Percentiles rank a stretch among this genome's conserved stretches.
Conservation (phyloP, 2,888 invertebrate species). For the Ypsolopha sequella region DNA sequence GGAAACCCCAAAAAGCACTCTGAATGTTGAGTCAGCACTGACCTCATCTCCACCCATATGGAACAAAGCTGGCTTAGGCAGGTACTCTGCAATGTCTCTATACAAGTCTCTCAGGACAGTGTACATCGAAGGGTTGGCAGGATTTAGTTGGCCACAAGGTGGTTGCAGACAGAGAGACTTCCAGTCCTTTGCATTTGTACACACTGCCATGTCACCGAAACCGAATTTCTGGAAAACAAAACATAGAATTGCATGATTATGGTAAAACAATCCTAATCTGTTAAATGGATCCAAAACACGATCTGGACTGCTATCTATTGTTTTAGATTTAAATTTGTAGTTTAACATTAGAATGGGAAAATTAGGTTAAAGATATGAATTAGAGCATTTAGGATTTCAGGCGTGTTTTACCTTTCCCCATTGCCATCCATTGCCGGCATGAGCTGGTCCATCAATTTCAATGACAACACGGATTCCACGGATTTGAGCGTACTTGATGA, state of each 20-base stretch:
- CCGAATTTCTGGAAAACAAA: constrained; percentile 48
- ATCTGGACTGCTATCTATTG: too few species aligned
- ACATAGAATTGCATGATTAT: neutral
- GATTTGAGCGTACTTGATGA: constrained; percentile 81
- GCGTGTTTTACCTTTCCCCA: constrained; percentile 72
- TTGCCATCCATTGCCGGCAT: constrained; percentile 89
- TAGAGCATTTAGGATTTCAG: neutral
- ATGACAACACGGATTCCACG: constrained; percentile 88
- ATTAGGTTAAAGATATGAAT: neutral
- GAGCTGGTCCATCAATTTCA: constrained; percentile 92
- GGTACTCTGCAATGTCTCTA: constrained; percentile 71
- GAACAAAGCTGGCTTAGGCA: constrained; percentile 72
- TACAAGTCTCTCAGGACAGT: constrained; percentile 77
- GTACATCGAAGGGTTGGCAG: constrained; percentile 79
- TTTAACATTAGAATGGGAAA: too few species aligned
- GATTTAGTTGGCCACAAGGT: constrained; percentile 89
- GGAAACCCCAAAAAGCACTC: neutral
- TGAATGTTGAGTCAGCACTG: constrained; percentile 12
- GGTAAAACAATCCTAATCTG: neutral
- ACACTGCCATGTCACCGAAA: constrained; percentile 77
- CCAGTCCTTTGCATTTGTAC: constrained; percentile 78
- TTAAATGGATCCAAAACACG: neutral
- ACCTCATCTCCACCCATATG: constrained; percentile 93
- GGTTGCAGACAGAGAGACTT: constrained; percentile 81
- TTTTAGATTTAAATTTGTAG: too few species aligned